Base-by-base conservation (phyloP, 2,888 invertebrate species). In the Athalia cordata region DNA sequence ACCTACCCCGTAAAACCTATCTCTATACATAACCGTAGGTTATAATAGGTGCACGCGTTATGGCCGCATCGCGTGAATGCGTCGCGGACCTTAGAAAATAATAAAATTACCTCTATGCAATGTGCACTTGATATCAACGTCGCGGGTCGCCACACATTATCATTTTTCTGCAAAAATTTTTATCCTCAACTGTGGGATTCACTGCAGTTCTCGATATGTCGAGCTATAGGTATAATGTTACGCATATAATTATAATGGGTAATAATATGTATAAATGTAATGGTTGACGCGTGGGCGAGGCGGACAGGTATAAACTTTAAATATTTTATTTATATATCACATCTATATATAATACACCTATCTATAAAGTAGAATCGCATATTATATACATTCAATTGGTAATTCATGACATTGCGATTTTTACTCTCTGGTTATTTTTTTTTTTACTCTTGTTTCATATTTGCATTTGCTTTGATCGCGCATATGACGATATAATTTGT, bases 1-100 rank as follows among this genome's bases (percentile, higher is more conserved):
- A 29, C 29, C 1, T 29, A 29, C 29, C 29, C 29, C 29, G 6
- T 9, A 7, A 65, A 47, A 45, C 47, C 9, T 15, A 64, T 64
- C 29, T 43, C 1, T 61, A n/a, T 13, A 61, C 64, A 45, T 66
- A 49, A 7, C 49, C 49, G 66, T 49, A 29, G 29, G 29, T 29
- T 29, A 29, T 29, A 47, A 15, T 43, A 43, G 64, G 7, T 43
- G 29, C 64, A 7, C 29, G 72, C 45, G 50, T 75, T 64, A 75
- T 52, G 75, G 43, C 62, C 62, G 75, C 75, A 75, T 75, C 75
- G 75, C 75, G 75, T 75, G 75, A 64, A 75, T 64, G 52, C 74
- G 62, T 74, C 74, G 57, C 74, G 49, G 9, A 29, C 29, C 29
- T 29, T 2, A 29, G 29, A 0, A 0, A 29, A 29, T 29, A 29